These are phyloP conservation scores for Hyppa rectilinea DNA, from an alignment of 2,888 invertebrate genomes.

Conservation along the genomic window DNA sequence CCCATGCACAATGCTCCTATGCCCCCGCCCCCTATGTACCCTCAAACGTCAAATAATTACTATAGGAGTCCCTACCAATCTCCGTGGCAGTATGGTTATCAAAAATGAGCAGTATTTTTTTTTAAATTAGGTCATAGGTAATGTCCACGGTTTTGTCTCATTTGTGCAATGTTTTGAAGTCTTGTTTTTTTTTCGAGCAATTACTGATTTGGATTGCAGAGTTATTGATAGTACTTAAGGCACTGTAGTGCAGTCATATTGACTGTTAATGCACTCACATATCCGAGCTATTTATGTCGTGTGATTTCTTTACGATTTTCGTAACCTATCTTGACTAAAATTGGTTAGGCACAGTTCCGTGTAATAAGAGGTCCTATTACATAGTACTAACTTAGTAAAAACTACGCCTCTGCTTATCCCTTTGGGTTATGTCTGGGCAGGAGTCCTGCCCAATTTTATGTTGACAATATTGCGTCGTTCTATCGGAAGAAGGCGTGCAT, in stretches of 20 bases:
- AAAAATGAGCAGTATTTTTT: slow-evolving; percentile 76
- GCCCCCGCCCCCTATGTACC: slow-evolving; percentile 68
- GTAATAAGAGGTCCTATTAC: too few relatives aligned
- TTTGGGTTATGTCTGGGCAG: too few relatives aligned
- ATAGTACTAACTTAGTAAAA: too few relatives aligned
- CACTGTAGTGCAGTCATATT: slow-evolving; percentile 38
- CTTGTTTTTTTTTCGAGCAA: slow-evolving; percentile 7
- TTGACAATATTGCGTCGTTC: background rate
- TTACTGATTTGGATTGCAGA: background rate
- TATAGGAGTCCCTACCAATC: slow-evolving; percentile 84
- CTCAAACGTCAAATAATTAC: slow-evolving; percentile 76
- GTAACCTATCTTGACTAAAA: background rate
- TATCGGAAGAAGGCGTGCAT: background rate
- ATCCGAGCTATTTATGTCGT: background rate
- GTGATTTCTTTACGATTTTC: background rate
- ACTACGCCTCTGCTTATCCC: too few relatives aligned
- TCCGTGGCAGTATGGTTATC: slow-evolving; percentile 81
- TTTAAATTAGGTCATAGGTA: slow-evolving; percentile 47
- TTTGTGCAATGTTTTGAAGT: slow-evolving; percentile 54
- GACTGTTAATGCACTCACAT: slow-evolving; percentile 6
- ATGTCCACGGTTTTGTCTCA: slow-evolving; percentile 42
- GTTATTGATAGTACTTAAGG: slow-evolving; percentile 29
- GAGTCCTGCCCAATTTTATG: background rate
- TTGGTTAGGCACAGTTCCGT: too few relatives aligned
- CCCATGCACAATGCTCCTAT: slow-evolving; percentile 63